Conservation (phyloP, 2,113 vertebrate genomes). For the Acinonyx jubatus region DNA sequence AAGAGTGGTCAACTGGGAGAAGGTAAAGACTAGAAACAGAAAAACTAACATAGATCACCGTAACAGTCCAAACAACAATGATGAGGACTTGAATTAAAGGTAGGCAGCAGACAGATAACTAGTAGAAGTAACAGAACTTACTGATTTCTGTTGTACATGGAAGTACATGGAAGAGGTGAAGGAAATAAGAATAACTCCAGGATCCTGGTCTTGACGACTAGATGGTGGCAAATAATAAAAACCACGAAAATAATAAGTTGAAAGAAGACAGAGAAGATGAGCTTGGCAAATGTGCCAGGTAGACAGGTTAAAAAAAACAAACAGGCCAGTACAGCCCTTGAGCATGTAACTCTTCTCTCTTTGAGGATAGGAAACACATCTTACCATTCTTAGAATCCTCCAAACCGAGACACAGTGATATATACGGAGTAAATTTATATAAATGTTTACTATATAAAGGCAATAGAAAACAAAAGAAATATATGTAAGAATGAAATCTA, state of each 20-base stretch:
- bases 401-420: background rate
- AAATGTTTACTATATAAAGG: slow-evolving; percentile 4
- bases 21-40: background rate
- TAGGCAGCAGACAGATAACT: background rate
- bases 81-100: background rate
- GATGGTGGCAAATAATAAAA: background rate
- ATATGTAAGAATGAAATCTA: background rate
- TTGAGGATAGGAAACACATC: background rate
- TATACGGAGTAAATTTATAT: slow-evolving; percentile 6
- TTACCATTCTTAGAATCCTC: background rate
- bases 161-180: background rate
- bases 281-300: background rate
- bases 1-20: background rate
- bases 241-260: background rate
- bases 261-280: background rate
- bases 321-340: background rate
- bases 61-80: background rate
- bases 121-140: background rate
- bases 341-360: background rate
- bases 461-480: background rate
- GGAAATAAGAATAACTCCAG: slow-evolving; percentile 7
- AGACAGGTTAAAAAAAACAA: background rate
- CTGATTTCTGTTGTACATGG: background rate
- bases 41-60: background rate
- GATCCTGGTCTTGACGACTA: background rate